Percentiles rank a stretch among this genome's conserved stretches.
Conservation (phyloP, 2,888 invertebrate species). For the Tenthredo amoena region DNA sequence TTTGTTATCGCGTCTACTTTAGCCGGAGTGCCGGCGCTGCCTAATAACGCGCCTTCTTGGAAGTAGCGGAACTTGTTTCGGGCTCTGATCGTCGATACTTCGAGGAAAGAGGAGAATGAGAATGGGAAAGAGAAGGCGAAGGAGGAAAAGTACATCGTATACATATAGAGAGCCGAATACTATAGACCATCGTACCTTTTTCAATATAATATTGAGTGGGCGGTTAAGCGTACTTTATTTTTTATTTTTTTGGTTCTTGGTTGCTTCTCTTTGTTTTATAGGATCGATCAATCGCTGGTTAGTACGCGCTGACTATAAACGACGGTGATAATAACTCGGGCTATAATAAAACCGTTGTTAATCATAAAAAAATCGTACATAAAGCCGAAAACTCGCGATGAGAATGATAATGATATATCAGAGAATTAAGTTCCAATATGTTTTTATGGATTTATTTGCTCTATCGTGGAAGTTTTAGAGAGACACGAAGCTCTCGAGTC, state of each 20-base stretch:
- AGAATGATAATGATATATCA: background rate
- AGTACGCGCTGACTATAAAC: background rate
- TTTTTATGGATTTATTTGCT: background rate
- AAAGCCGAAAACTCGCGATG: background rate
- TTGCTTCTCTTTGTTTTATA: background rate
- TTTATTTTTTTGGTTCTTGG: background rate
- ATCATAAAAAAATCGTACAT: background rate
- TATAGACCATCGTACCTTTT: background rate
- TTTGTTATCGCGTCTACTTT: slow-evolving; percentile 45
- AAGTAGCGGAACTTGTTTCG: slow-evolving; percentile 45
- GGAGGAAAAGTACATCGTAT: background rate
- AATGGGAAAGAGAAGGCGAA: background rate
- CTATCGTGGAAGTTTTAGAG: background rate
- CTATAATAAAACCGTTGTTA: background rate
- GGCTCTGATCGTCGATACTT: slow-evolving; percentile 17
- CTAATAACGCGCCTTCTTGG: slow-evolving; percentile 49
- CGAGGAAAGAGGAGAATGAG: background rate
- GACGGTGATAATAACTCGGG: background rate
- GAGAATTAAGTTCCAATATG: background rate
- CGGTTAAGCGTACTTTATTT: background rate
- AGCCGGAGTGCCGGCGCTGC: slow-evolving; percentile 19
- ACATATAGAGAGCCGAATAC: background rate
- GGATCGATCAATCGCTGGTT: background rate
- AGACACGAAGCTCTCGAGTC: background rate
- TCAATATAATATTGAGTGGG: background rate